These are phyloP conservation scores for Pelodiscus sinensis DNA, from an alignment of 2,113 vertebrate species.

Conservation along the genomic window DNA sequence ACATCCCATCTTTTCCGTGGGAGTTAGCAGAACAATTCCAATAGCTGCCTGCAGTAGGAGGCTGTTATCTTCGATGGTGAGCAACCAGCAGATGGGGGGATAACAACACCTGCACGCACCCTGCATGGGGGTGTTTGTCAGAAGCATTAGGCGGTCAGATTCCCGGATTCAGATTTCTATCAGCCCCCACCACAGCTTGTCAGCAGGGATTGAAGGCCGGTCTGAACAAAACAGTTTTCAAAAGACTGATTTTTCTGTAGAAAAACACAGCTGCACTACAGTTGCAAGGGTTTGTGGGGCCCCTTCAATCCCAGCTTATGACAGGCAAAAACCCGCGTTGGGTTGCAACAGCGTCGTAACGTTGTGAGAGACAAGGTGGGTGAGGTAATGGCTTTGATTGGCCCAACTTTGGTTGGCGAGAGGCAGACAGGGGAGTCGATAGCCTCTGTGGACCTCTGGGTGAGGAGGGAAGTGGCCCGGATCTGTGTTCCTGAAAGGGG, in stretches of 20 bases:
- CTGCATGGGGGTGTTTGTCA: not conserved
- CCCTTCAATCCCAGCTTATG: not conserved
- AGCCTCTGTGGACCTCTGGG: too few relatives aligned
- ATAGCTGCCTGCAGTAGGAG: not conserved
- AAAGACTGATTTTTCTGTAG: not conserved
- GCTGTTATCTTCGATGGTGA: not conserved
- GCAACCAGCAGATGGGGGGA: not conserved
- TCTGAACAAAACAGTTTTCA: not conserved
- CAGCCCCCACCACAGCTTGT: not conserved
- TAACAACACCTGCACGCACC: not conserved
- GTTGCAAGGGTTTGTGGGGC: not conserved
- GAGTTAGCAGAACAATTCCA: not conserved
- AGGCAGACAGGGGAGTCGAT: not conserved
- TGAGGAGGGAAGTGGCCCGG: too few relatives aligned
- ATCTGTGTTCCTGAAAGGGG: too few relatives aligned
- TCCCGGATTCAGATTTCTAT: not conserved
- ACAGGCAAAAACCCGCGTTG: not conserved
- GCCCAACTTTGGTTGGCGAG: not conserved
- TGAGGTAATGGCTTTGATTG: not conserved
- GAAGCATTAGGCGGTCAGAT: not conserved
- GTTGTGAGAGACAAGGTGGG: not conserved
- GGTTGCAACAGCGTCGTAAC: not conserved
- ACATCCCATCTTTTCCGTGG: not conserved
- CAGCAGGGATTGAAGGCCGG: not conserved
- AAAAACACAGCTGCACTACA: not conserved